Evolutionary conservation across 2,113 vertebrate species (phyloP).

Genomic region (Riparia riparia): DNA sequence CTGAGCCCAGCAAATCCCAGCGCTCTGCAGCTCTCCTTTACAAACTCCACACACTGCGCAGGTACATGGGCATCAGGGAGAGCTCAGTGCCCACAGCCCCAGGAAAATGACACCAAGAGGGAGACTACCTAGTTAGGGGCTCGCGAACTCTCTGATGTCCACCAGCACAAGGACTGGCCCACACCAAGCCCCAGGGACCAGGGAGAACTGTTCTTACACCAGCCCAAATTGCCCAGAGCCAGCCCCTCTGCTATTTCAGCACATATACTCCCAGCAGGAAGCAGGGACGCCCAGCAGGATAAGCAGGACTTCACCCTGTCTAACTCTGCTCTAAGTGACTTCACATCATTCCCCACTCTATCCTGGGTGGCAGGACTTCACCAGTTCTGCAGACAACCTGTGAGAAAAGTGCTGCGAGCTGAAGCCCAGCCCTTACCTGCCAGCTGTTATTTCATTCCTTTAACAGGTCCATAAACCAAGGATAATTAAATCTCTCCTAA

Average conservation of each 20-base stretch:
- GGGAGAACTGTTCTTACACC: background rate
- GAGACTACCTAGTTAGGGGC: accelerated
- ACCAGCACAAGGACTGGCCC: background rate
- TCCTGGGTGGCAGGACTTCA: background rate
- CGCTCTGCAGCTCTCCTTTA: constrained; percentile 52
- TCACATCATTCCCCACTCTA: background rate
- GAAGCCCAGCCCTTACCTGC: background rate
- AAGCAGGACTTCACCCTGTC: background rate
- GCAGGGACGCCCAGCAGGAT: background rate
- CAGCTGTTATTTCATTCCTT: constrained; percentile 36
- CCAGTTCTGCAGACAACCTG: background rate
- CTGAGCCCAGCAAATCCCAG: constrained; percentile 55
- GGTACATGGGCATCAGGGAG: background rate
- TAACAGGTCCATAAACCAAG: constrained; percentile 57
- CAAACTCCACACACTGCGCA: constrained; percentile 29
- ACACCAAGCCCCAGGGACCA: background rate
- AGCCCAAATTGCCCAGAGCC: background rate
- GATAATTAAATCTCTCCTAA: constrained; percentile 67
- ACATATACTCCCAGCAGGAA: background rate
- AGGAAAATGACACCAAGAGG: background rate
- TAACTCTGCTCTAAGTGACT: background rate
- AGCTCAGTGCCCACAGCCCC: background rate
- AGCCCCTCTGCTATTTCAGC: background rate
- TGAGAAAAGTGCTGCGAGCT: background rate
- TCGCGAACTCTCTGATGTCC: accelerated